Base-by-base conservation (phyloP, 2,888 invertebrate species). In the Nomada hirtipes region DNA sequence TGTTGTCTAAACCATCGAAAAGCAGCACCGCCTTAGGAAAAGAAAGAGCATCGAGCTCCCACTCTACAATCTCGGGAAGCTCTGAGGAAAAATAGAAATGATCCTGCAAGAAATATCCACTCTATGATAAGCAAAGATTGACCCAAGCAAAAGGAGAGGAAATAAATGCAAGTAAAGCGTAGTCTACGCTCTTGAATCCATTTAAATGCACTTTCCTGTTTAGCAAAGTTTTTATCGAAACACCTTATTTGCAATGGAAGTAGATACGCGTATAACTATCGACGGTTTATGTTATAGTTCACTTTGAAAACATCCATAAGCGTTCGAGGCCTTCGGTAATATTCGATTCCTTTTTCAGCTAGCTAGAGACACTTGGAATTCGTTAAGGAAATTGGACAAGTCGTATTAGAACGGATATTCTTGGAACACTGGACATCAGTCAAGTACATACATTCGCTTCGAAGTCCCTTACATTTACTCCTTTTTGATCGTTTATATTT, bases 21-120 rank as follows among this genome's bases (percentile, higher is more conserved):
- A 81, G 76, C 36, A 55, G 53, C 50, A 79, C 60, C 55, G 76
- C 68, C 61, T 57, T 61, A 20, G 23, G 75, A 67, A 78, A 81
- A 29, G 82, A 71, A 2, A 44, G 10, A 13, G 52, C n/a, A 18
- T 69, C 23, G 0, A 86, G 86, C 67, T 74, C 70, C 3, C 74
- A 63, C 42, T 90, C 89, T 15, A 80, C 87, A 9, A 65, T 42
- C 4, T 85, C 82, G 26, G 76, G 44, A 3, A 59, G 79, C 47
- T 76, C 79, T 18, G 73, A 78, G 47, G 86, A 79, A 23, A 70
- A 36, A 13, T 70, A 47, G 11, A 60, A 79, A 60, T 61, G 71
- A 78, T 69, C 47, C 57, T 60, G 2, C 42, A 29, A 60, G 42
- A 55, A 36, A 72, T 29, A 52, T n/a, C 13, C 2, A 61, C 44